A percentile compares a stretch with the other conserved stretches of the same genome.
Evolutionary conservation across 2,113 vertebrate species (phyloP).

Genomic region (Dicrurus megarhynchus): DNA sequence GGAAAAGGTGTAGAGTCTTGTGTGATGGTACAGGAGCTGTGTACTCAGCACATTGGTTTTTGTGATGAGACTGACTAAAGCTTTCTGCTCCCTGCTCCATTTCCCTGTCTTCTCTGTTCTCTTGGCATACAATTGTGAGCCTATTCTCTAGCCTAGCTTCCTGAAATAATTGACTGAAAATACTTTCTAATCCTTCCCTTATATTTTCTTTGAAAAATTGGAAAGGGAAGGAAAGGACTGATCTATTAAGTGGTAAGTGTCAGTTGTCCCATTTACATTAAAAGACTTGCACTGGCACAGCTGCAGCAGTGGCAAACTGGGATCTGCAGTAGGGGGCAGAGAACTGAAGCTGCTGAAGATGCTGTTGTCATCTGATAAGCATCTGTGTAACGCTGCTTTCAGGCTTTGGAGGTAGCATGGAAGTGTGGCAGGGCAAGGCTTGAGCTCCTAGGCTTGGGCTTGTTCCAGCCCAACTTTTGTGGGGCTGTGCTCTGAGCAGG

Average conservation of each 20-base stretch:
- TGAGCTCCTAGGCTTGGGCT: not conserved
- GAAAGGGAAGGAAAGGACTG: not conserved
- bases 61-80: not conserved
- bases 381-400: not conserved
- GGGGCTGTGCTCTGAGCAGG: not conserved
- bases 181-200: not conserved
- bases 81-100: not conserved
- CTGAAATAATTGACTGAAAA: not conserved
- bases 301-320: not conserved
- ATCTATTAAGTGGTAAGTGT: not conserved
- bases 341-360: not conserved
- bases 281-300: not conserved
- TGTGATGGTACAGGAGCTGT: not conserved
- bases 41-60: not conserved
- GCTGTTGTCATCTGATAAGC: not conserved
- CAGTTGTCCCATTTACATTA: not conserved
- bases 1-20: fast-evolving
- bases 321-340: not conserved
- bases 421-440: not conserved
- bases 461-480: not conserved
- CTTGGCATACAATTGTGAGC: not conserved
- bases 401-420: not conserved
- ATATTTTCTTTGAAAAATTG: not conserved
- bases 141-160: not conserved
- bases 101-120: not conserved